Evolutionary conservation across 1,140 invertebrate genomes (phyloP).

Genomic region (Drosophila watanabei): DNA sequence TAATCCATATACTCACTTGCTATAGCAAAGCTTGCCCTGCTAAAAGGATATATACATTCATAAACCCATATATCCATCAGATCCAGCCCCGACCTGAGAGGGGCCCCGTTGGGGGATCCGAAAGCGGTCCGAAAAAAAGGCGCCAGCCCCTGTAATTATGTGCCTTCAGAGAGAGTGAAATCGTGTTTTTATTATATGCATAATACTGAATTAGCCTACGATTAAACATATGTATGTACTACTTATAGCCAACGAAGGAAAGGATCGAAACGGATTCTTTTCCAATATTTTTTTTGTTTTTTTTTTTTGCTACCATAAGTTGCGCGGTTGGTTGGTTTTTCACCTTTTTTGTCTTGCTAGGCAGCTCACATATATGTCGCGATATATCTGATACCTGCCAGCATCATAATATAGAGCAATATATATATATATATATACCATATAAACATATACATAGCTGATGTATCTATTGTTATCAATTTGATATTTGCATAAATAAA

Average conservation of each 20-base stretch:
- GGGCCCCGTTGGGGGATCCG: slow-evolving; percentile 25
- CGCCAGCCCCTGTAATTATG: slow-evolving; percentile 75
- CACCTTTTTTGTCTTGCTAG: slow-evolving; percentile 34
- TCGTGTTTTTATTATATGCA: slow-evolving; percentile 58
- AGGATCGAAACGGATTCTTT: slow-evolving; percentile 20
- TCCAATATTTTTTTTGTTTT: slow-evolving; percentile 33
- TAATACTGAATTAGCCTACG: slow-evolving; percentile 41
- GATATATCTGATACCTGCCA: slow-evolving; percentile 65
- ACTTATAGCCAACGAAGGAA: slow-evolving; percentile 48
- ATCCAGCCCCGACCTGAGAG: slow-evolving; percentile 16
- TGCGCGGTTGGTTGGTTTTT: slow-evolving; percentile 72
- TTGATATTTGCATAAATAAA: slow-evolving; percentile 81
- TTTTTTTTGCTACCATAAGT: slow-evolving; percentile 64
- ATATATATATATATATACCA: slow-evolving; percentile 39
- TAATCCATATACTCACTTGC: slow-evolving; percentile 30
- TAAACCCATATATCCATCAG: slow-evolving; percentile 17
- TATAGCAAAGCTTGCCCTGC: slow-evolving; percentile 30
- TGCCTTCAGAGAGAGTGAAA: slow-evolving; percentile 62
- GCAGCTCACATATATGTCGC: slow-evolving; percentile 39
- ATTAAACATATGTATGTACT: slow-evolving; percentile 12
- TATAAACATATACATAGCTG: slow-evolving; percentile 55
- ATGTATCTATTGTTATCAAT: slow-evolving; percentile 81
- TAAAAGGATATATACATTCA: slow-evolving; percentile 7
- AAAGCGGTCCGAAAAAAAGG: slow-evolving; percentile 11
- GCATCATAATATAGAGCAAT: slow-evolving; percentile 37